Evolutionary conservation across 1,140 invertebrate species (phyloP), one percentile per base, ranked within the genome.

Genomic region (Triops longicaudatus): DNA sequence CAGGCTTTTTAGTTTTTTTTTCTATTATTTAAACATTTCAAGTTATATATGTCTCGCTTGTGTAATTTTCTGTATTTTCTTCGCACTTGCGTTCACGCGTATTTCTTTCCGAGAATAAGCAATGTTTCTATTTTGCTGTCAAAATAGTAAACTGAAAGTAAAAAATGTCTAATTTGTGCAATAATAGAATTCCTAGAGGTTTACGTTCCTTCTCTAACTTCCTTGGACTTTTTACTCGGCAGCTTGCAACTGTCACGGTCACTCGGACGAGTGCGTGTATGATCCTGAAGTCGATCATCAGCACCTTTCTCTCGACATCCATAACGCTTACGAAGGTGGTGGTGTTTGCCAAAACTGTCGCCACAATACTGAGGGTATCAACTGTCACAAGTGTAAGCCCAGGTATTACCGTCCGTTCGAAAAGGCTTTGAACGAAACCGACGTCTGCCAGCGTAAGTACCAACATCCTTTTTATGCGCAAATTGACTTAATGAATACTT

Each of bases 191-290:
- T 84, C 84, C 12, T 81, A 3, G 22, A 72, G 7, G 4, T 31
- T 26, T 72, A 5, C 37, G 31, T 6, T 71, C n/a, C 14, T 76
- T 28, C 14, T 17, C 12, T 73, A 73, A 28, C 12, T 3, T 31
- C 27, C n/a, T 14, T 78, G 43, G n/a, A n/a, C 72, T 26, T n/a
- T 42, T 71, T 78, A 28, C 22, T 78, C 77, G 22, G 9, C 41
- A 98, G 97, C 94, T 76, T 99, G 98, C 84, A 97, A 99, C 82
- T 99, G 98, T 83, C 94, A 95, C 84, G 94, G 94, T 22, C 97
- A 99, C 83, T 90, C 93, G 11, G 90, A 90, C 22, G 91, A 97
- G 79, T 99, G 98, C 84, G 81, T 86, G 0, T 99, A 97, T 84
- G 92, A 98, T 82, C 86, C 92, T 42, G 90, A 93, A 72, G 87